Conservation (phyloP, 1,140 invertebrate genomes). For the Bombus pyrosoma region DNA sequence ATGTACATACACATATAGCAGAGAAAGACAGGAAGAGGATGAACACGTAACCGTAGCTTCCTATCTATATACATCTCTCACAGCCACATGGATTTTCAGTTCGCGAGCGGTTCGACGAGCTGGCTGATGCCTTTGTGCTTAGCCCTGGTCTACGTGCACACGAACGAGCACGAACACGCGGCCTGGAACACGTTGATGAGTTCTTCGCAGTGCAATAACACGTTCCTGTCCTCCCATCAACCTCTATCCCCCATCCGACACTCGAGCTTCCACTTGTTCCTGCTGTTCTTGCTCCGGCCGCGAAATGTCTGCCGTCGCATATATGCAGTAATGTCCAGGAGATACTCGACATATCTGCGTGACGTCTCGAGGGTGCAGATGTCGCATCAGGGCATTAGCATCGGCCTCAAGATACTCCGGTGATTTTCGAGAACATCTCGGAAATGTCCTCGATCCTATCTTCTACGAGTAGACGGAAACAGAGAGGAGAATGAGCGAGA, state of each 20-base stretch:
- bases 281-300: constrained; percentile 11
- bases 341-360: constrained; percentile 52
- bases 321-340: constrained; percentile 56
- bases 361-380: constrained; percentile 53
- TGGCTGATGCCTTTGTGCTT: constrained; percentile 9
- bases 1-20: background rate
- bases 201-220: constrained; percentile 44
- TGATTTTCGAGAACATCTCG: constrained; percentile 59
- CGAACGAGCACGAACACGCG: constrained; percentile 26
- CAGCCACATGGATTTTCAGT: constrained; percentile 10
- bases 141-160: background rate
- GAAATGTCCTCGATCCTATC: constrained; percentile 54
- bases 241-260: background rate
- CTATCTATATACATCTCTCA: background rate
- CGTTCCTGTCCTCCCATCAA: background rate
- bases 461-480: background rate
- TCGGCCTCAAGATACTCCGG: constrained; percentile 43
- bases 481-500: background rate
- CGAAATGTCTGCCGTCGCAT: constrained; percentile 52
- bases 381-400: constrained; percentile 69
- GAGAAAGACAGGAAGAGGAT: background rate
- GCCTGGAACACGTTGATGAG: constrained; percentile 39
- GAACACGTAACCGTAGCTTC: background rate
- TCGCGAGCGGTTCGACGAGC: constrained; percentile 11
- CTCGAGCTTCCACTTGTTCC: constrained; percentile 2